phyloP scores from a whole-genome alignment of 2,113 vertebrate genomes.

The Delphinus delphis region DNA sequence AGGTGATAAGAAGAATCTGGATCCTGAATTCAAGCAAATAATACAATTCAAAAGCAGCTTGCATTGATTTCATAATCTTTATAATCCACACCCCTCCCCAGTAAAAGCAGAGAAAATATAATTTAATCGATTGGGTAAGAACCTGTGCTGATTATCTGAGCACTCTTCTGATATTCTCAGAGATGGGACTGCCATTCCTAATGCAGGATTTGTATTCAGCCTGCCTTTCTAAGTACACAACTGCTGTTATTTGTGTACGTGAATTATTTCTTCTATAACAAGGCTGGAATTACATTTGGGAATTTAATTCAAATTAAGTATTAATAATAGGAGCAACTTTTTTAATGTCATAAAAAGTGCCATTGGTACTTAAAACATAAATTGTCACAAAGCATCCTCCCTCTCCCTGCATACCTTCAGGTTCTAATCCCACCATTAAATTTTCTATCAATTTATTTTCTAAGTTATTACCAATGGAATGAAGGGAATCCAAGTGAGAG shows the following conservation, averaged over 20 bases:
- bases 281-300: constrained; percentile 8
- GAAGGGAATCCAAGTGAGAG: neutral
- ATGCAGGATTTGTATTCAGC: neutral
- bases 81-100: neutral
- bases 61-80: constrained; percentile 62
- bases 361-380: constrained; percentile 38
- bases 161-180: constrained; percentile 45
- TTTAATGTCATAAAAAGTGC: constrained; percentile 28
- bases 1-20: constrained; percentile 54
- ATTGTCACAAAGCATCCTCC: neutral
- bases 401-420: neutral
- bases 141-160: constrained; percentile 30
- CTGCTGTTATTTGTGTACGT: constrained; percentile 34
- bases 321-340: constrained; percentile 27
- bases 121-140: constrained; percentile 30
- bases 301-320: constrained; percentile 59
- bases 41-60: constrained; percentile 46
- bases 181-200: constrained; percentile 16
- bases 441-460: constrained; percentile 44
- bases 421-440: constrained; percentile 13
- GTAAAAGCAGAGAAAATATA: constrained; percentile 43
- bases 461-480: neutral
- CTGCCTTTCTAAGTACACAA: constrained; percentile 58
- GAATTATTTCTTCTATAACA: constrained; percentile 53
- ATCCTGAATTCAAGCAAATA: constrained; percentile 66